phyloP scores from a whole-genome alignment of 92 coral and sea anemone species.

The Heteractis magnifica region DNA sequence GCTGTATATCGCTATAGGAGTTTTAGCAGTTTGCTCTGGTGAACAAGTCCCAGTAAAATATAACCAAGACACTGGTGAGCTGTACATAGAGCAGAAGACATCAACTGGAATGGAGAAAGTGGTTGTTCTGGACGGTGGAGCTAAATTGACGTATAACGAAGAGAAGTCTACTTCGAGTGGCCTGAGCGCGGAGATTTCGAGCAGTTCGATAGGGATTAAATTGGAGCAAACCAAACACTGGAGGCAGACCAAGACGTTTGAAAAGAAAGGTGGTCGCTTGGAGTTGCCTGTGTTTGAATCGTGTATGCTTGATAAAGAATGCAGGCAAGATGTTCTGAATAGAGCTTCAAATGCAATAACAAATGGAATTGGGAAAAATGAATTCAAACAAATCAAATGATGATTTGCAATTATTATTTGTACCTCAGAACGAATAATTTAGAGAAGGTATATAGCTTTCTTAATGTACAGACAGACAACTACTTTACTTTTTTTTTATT shows the following conservation, averaged over 20 bases:
- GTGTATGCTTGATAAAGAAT: slow-evolving; percentile 34
- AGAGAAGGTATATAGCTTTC: too few species aligned
- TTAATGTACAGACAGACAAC: too few species aligned
- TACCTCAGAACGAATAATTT: too few species aligned
- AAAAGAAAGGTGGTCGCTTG: slow-evolving; percentile 15
- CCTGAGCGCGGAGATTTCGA: slow-evolving; percentile 2
- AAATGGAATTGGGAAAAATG: slow-evolving; percentile 1
- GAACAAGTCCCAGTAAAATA: slow-evolving; percentile 12
- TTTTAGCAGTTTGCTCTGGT: not conserved
- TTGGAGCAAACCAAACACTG: slow-evolving; percentile 9
- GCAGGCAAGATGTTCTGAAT: slow-evolving; percentile 11
- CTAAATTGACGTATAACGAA: not conserved
- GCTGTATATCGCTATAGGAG: slow-evolving; percentile 1
- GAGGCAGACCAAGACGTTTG: slow-evolving; percentile 17
- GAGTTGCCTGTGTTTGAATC: slow-evolving; percentile 16
- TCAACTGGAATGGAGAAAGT: slow-evolving; percentile 21
- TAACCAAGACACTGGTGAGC: slow-evolving; percentile 24
- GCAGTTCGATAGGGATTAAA: slow-evolving; percentile 18
- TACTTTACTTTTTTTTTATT: too few species aligned
- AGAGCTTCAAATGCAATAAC: slow-evolving; percentile 3
- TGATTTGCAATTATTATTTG: too few species aligned
- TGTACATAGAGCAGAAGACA: slow-evolving; percentile 32
- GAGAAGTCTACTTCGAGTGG: slow-evolving; percentile 2
- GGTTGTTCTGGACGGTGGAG: slow-evolving; percentile 13
- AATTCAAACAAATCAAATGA: slow-evolving; percentile 9